Evolutionary conservation across 1,140 invertebrate genomes (phyloP).

Genomic region (Rhizoglyphus robini): DNA sequence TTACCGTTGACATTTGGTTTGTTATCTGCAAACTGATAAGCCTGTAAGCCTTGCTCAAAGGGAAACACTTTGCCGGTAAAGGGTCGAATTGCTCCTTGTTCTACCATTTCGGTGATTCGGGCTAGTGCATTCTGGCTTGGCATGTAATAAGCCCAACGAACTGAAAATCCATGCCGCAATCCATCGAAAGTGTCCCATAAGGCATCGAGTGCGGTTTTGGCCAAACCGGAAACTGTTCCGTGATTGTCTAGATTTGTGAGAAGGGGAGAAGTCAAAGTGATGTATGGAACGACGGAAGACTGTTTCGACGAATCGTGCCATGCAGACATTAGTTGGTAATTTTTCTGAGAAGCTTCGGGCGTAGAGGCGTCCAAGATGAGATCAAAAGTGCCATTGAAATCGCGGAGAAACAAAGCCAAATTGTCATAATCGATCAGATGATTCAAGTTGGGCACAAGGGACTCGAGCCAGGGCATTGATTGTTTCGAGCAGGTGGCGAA

Average conservation of each 20-base stretch:
- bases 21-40: conserved; percentile 36
- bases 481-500: conserved; percentile 58
- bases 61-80: conserved; percentile 51
- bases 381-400: conserved; percentile 33
- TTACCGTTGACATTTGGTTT: not conserved
- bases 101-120: conserved; percentile 41
- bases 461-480: conserved; percentile 46
- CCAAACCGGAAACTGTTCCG: conserved; percentile 44
- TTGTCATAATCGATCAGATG: conserved; percentile 61
- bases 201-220: conserved; percentile 30
- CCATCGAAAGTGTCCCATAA: conserved; percentile 28
- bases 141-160: conserved; percentile 63
- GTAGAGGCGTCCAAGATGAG: conserved; percentile 18
- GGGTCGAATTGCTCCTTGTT: conserved; percentile 43
- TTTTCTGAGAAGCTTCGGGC: not conserved
- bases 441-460: conserved; percentile 51
- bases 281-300: conserved; percentile 51
- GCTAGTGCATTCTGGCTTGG: conserved; percentile 44
- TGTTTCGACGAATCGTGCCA: conserved; percentile 45
- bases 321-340: conserved; percentile 25
- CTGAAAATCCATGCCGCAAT: conserved; percentile 40
- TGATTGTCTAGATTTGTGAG: conserved; percentile 59
- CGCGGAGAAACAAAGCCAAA: conserved; percentile 29
- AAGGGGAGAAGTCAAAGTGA: conserved; percentile 68
- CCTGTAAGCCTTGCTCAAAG: conserved; percentile 51